These are phyloP conservation scores for Carassius carassius DNA, from an alignment of 2,113 vertebrate species.

Conservation along the genomic window DNA sequence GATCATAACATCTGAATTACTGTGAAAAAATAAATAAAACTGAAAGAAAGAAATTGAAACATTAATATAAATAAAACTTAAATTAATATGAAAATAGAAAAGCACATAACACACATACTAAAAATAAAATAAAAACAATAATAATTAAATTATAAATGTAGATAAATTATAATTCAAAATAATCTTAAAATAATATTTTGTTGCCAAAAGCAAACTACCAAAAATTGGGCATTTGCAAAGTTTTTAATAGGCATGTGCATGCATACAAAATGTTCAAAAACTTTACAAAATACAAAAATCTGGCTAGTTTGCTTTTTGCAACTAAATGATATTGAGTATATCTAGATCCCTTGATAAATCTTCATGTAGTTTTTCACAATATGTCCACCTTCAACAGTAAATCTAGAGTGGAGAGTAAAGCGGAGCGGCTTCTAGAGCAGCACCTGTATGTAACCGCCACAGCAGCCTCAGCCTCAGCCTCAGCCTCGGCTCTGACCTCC, in stretches of 20 bases:
- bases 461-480: neutral
- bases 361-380: neutral
- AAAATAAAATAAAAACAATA: too few species aligned
- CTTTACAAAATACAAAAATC: neutral
- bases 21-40: too few species aligned
- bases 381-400: neutral
- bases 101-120: too few species aligned
- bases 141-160: too few species aligned
- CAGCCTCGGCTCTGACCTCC: constrained; percentile 63
- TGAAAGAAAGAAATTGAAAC: too few species aligned
- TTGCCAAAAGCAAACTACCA: too few species aligned
- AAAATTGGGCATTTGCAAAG: too few species aligned
- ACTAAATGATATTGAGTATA: neutral
- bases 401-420: neutral
- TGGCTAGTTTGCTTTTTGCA: neutral
- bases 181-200: too few species aligned
- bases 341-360: neutral
- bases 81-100: too few species aligned
- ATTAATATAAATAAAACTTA: too few species aligned
- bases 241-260: neutral
- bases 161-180: too few species aligned
- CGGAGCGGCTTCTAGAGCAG: neutral
- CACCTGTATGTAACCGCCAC: neutral
- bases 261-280: neutral
- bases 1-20: too few species aligned